Conservation (phyloP, 2,888 invertebrate species). For the Chamaedrilus cognettii region DNA sequence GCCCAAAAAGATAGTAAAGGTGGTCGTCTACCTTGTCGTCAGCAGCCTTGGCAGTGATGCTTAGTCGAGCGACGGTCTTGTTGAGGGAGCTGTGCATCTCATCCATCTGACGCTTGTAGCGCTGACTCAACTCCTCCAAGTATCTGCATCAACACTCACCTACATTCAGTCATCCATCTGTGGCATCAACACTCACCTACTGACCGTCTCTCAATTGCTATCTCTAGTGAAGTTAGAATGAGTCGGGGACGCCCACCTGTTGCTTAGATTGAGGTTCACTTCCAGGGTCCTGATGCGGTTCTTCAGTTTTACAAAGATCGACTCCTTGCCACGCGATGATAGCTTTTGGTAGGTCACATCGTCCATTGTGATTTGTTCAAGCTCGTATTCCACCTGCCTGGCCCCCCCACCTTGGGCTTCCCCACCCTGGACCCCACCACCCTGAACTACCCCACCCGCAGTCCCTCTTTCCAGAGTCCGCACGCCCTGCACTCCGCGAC, state of each 20-base stretch:
- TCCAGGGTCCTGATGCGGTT: constrained; percentile 96
- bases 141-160: too few species aligned
- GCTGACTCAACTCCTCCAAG: constrained; percentile 89
- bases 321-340: constrained; percentile 39
- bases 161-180: too few species aligned
- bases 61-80: constrained; percentile 71
- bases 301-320: constrained; percentile 77
- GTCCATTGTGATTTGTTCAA: constrained; percentile 16
- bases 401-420: too few species aligned
- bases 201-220: too few species aligned
- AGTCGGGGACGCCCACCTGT: constrained; percentile 69
- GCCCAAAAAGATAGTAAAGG: background rate
- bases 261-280: constrained; percentile 94
- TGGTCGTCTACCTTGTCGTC: constrained; percentile 33
- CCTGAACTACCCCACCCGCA: too few species aligned
- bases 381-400: background rate
- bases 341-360: constrained; percentile 27
- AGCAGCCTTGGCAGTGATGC: constrained; percentile 43
- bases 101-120: constrained; percentile 95
- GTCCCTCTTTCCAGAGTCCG: too few species aligned
- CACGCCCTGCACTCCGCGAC: too few species aligned
- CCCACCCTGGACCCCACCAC: too few species aligned
- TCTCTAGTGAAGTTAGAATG: too few species aligned
- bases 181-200: too few species aligned
- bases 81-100: constrained; percentile 84